Conservation (phyloP, 1,140 invertebrate species). For the Leptestheria dahalacensis region DNA sequence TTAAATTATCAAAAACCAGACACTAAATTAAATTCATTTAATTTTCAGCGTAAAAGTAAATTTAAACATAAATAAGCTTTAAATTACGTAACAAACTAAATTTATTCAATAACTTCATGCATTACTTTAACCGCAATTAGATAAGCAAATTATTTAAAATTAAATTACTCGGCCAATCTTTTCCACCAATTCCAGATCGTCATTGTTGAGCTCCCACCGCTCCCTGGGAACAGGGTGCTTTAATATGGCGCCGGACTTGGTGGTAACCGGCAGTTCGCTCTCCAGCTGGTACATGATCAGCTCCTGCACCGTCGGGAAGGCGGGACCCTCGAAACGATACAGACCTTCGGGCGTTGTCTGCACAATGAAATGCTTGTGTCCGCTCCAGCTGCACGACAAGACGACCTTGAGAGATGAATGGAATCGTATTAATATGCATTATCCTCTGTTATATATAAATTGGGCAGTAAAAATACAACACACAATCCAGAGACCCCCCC, state of each 20-base stretch:
- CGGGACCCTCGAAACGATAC: slow-evolving; percentile 83
- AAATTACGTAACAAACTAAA: too few species aligned
- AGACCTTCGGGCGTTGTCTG: slow-evolving; percentile 82
- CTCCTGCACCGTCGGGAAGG: slow-evolving; percentile 81
- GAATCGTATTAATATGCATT: too few species aligned
- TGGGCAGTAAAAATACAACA: too few species aligned
- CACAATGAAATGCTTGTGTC: slow-evolving; percentile 93
- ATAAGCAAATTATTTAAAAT: too few species aligned
- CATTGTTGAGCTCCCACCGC: slow-evolving; percentile 91
- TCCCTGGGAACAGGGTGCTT: slow-evolving; percentile 74
- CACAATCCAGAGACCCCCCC: too few species aligned
- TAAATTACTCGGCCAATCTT: slow-evolving; percentile 79
- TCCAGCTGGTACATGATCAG: slow-evolving; percentile 74
- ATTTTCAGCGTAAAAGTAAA: not conserved
- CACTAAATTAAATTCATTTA: not conserved
- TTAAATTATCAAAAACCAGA: too few species aligned
- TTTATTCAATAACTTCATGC: not conserved
- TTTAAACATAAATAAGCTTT: too few species aligned
- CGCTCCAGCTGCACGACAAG: slow-evolving; percentile 86
- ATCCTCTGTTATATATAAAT: too few species aligned
- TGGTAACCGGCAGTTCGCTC: slow-evolving; percentile 71
- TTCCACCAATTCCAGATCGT: slow-evolving; percentile 79
- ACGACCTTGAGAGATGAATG: too few species aligned
- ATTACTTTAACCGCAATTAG: too few species aligned
- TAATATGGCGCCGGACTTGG: slow-evolving; percentile 76